These are phyloP conservation scores for Tanytarsus gracilentus DNA, from an alignment of 2,888 invertebrate species.

Conservation along the genomic window DNA sequence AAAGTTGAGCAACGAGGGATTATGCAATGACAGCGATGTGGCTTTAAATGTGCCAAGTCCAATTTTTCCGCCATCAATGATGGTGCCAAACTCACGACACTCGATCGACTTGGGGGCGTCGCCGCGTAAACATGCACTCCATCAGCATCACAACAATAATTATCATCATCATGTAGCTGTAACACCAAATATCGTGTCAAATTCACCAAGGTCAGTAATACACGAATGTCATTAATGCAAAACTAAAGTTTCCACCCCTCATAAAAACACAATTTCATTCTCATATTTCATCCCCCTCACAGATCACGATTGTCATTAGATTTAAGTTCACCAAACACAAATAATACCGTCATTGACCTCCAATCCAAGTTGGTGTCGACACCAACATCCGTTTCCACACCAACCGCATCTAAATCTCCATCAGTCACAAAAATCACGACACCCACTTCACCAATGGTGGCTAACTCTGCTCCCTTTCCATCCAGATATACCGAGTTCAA, in stretches of 20 bases:
- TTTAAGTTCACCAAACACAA: conserved; percentile 35
- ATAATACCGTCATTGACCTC: conserved; percentile 30
- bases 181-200: conserved; percentile 6
- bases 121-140: conserved; percentile 47
- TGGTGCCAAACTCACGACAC: conserved; percentile 56
- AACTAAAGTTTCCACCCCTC: neutral
- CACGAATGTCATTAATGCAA: neutral
- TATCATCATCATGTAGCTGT: too few relatives aligned
- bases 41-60: conserved; percentile 49
- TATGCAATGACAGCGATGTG: conserved; percentile 18
- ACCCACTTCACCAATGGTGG: conserved; percentile 19
- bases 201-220: conserved; percentile 35
- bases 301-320: conserved; percentile 38
- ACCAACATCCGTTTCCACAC: conserved; percentile 7
- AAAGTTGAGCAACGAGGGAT: conserved; percentile 50
- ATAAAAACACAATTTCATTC: neutral
- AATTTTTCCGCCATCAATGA: conserved; percentile 49
- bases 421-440: conserved; percentile 22
- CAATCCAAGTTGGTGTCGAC: conserved; percentile 26
- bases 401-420: conserved; percentile 8
- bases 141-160: conserved; percentile 38
- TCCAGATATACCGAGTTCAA: conserved; percentile 31
- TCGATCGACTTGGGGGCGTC: conserved; percentile 59
- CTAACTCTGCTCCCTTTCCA: conserved; percentile 26
- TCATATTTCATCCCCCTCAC: conserved; percentile 9